Evolutionary conservation across 2,797 vertebrate genomes (phyloP).

Genomic region (Kryptolebias ocellatus): DNA sequence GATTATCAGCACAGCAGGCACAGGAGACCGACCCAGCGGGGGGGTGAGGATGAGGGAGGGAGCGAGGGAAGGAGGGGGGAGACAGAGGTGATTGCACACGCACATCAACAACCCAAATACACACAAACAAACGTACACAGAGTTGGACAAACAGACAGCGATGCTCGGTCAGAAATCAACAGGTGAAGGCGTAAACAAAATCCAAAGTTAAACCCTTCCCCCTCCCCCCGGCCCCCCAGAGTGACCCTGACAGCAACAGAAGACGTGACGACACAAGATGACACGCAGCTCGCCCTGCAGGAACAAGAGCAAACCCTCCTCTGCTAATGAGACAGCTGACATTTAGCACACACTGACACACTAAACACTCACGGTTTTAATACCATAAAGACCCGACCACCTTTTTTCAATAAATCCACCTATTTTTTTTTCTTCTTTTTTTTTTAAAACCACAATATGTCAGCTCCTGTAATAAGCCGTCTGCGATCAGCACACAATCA

Average conservation of each 20-base stretch:
- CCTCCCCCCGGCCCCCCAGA: constrained; percentile 4
- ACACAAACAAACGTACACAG: constrained; percentile 11
- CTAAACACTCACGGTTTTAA: constrained; percentile 29
- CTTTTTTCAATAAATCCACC: too few relatives aligned
- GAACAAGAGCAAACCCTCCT: constrained; percentile 31
- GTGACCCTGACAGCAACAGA: constrained; percentile 26
- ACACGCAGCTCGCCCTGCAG: constrained; percentile 46
- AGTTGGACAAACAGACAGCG: constrained; percentile 34
- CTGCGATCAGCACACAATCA: background rate
- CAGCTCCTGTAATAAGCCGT: constrained; percentile 35
- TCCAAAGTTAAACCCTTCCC: constrained; percentile 6
- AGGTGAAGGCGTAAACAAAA: constrained; percentile 32
- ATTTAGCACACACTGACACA: constrained; percentile 62
- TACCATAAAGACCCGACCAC: background rate
- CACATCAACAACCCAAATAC: constrained; percentile 13
- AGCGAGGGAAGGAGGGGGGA: background rate
- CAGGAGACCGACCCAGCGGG: constrained; percentile 87
- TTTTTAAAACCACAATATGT: background rate
- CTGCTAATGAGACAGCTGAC: constrained; percentile 73
- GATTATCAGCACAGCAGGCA: constrained; percentile 99
- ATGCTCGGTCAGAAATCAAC: constrained; percentile 50
- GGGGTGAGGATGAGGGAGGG: background rate
- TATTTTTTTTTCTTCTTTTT: constrained; percentile 5
- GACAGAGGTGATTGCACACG: constrained; percentile 32
- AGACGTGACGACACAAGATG: constrained; percentile 44